A percentile compares a stretch with the other conserved stretches of the same genome.
These are phyloP conservation scores for Varanus komodoensis DNA, from an alignment of 2,113 vertebrate species.

Conservation along the genomic window DNA sequence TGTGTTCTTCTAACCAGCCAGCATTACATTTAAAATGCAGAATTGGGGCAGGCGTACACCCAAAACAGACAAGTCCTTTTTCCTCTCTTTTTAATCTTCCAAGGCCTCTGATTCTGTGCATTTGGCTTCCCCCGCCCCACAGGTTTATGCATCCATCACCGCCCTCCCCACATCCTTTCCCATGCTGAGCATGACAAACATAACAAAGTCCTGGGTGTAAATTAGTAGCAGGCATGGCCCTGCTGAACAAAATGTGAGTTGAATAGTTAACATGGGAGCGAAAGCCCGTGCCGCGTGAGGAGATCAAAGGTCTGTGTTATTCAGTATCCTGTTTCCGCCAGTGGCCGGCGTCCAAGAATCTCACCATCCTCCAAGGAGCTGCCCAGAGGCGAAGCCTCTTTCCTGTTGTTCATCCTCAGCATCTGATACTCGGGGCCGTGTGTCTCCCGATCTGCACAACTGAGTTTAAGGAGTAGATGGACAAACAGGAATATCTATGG, in stretches of 20 bases:
- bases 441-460: neutral
- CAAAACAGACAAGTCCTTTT: neutral
- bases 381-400: too few relatives aligned
- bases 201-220: neutral
- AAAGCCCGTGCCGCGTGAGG: neutral
- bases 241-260: neutral
- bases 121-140: too few relatives aligned
- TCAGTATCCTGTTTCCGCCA: neutral
- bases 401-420: neutral
- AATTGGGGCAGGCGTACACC: neutral
- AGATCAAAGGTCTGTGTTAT: neutral
- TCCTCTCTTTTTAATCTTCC: neutral
- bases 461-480: neutral
- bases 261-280: neutral
- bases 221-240: neutral
- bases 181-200: too few relatives aligned
- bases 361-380: neutral
- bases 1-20: neutral
- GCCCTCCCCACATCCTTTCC: neutral
- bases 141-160: too few relatives aligned
- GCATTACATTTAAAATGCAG: neutral
- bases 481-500: neutral
- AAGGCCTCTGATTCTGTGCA: neutral
- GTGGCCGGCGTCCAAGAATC: neutral
- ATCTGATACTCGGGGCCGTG: neutral